Conservation (phyloP, 30 jellyfish, hydroid and myxozoan species). For the Aurelia sp. region DNA sequence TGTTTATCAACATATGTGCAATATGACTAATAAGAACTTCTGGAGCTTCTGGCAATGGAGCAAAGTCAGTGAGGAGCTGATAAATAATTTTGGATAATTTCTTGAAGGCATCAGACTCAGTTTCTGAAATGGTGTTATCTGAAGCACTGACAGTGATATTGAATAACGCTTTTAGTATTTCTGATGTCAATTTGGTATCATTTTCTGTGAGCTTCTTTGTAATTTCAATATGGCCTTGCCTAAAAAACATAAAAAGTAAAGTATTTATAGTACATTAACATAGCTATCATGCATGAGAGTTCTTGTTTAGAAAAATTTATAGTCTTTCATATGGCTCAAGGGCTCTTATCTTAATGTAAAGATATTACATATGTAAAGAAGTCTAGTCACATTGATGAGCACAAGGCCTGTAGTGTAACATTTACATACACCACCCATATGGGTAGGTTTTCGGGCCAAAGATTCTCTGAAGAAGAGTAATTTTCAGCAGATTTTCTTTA, state of each 20-base stretch:
- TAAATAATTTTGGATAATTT: conserved; percentile 27
- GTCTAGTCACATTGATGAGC: too few relatives aligned
- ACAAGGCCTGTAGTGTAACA: too few relatives aligned
- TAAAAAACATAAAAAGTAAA: neutral
- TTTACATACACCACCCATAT: too few relatives aligned
- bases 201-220: neutral
- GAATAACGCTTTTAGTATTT: conserved; percentile 75
- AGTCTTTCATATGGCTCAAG: too few relatives aligned
- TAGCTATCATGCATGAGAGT: too few relatives aligned
- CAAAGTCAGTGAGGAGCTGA: conserved; percentile 5
- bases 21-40: conserved; percentile 57
- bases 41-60: neutral
- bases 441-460: too few relatives aligned
- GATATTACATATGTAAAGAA: too few relatives aligned
- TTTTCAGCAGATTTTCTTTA: too few relatives aligned
- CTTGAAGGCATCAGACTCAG: conserved; percentile 6
- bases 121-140: conserved; percentile 11
- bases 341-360: too few relatives aligned
- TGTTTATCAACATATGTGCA: conserved; percentile 74
- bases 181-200: conserved; percentile 36
- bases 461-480: too few relatives aligned
- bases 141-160: conserved; percentile 59
- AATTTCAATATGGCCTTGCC: neutral
- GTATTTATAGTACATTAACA: too few relatives aligned
- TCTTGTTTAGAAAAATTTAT: too few relatives aligned